Conservation (phyloP, 2,797 vertebrate genomes). For the Gastrophryne carolinensis region DNA sequence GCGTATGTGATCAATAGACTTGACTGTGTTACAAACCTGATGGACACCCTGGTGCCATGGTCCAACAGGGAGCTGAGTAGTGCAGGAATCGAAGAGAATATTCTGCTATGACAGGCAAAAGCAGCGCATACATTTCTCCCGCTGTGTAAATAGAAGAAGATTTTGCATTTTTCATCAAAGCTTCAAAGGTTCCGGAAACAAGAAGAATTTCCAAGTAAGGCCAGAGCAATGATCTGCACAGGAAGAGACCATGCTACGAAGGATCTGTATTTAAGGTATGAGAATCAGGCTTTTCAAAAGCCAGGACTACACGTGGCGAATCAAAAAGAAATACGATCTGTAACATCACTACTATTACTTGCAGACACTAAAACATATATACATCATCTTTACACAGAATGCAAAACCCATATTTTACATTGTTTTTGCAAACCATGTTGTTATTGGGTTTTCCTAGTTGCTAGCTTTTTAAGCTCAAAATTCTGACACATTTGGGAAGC, state of each 20-base stretch:
- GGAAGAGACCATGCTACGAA: not conserved
- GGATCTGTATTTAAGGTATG: not conserved
- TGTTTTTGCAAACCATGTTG: no score
- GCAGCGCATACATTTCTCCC: conserved; percentile 10
- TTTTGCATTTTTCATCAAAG: conserved; percentile 4
- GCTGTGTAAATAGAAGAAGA: not conserved
- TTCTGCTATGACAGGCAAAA: not conserved
- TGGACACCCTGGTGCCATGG: no score
- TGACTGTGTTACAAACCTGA: no score
- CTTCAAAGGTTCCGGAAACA: not conserved
- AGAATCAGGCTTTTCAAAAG: not conserved
- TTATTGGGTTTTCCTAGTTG: no score
- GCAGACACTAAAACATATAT: no score
- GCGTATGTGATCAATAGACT: no score
- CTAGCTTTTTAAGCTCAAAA: no score
- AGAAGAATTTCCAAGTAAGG: conserved; percentile 21
- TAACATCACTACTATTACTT: no score
- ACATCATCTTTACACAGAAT: no score
- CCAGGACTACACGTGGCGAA: not conserved
- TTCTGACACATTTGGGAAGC: no score
- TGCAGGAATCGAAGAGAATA: not conserved
- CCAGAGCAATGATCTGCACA: not conserved
- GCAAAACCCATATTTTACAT: no score
- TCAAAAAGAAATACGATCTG: not conserved
- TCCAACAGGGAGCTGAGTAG: no score